phyloP scores from a whole-genome alignment of 2,888 invertebrate species.

The Liposcelis brunnea region DNA sequence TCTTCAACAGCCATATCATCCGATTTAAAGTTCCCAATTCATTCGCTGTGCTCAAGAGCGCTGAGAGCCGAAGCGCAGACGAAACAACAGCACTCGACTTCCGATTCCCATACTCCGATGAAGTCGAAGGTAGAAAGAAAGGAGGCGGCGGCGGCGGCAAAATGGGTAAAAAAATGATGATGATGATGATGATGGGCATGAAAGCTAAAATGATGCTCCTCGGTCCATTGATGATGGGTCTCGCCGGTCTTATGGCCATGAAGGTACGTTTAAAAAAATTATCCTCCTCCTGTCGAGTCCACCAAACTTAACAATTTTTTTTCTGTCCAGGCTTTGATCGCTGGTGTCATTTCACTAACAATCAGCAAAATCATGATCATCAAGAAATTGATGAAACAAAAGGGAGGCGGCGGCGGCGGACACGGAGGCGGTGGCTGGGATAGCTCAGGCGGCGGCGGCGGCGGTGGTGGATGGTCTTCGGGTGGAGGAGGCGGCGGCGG shows the following conservation, averaged over 20 bases:
- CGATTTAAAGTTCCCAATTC: conserved; percentile 17
- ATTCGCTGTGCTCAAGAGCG: conserved; percentile 8
- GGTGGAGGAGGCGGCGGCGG: conserved; percentile 6
- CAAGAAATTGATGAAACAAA: conserved; percentile 5
- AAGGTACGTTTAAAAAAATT: conserved; percentile 1
- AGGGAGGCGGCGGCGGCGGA: conserved; percentile 5
- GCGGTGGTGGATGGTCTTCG: conserved; percentile 4
- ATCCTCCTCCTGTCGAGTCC: too few species aligned
- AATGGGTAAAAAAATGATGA: conserved; percentile 18
- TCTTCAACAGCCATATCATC: conserved; percentile 38
- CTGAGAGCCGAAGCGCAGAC: conserved; percentile 9
- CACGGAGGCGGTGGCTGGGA: conserved; percentile 5
- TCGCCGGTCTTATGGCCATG: conserved; percentile 8
- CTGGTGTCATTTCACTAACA: conserved; percentile 3
- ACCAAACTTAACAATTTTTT: background rate
- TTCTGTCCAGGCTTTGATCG: conserved; percentile 1
- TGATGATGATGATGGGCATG: conserved; percentile 19
- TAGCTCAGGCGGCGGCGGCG: conserved; percentile 4
- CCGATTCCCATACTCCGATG: conserved; percentile 14
- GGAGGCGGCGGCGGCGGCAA: conserved; percentile 14
- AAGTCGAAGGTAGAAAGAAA: conserved; percentile 13
- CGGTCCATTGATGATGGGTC: conserved; percentile 18
- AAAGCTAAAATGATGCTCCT: conserved; percentile 16
- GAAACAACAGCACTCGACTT: conserved; percentile 14
- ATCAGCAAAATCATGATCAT: conserved; percentile 9